A percentile compares a stretch with the other conserved stretches of the same genome.
Evolutionary conservation across 2,113 vertebrate genomes (phyloP).

Genomic region (Pelmatolapia mariae): DNA sequence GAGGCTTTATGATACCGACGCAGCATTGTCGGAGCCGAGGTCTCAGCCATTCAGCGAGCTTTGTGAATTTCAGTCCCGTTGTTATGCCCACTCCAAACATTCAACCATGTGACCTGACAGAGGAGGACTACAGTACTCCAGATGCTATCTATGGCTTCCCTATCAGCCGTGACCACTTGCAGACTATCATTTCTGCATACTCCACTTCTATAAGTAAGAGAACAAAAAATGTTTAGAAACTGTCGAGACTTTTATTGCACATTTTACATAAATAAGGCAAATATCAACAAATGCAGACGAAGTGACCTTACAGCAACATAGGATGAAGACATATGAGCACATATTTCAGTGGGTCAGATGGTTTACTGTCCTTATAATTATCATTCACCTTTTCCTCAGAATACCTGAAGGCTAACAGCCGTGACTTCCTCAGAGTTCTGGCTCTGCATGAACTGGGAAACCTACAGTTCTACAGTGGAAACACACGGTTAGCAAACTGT

Average conservation of each 20-base stretch:
- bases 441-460: slow-evolving; percentile 87
- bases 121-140: slow-evolving; percentile 73
- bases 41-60: slow-evolving; percentile 8
- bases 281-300: neutral
- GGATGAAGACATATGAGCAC: neutral
- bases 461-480: slow-evolving; percentile 80
- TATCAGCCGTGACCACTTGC: slow-evolving; percentile 69
- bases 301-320: neutral
- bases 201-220: slow-evolving; percentile 82
- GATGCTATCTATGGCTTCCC: slow-evolving; percentile 72
- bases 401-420: slow-evolving; percentile 74
- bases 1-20: slow-evolving; percentile 19
- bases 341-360: neutral
- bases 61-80: slow-evolving; percentile 70
- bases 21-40: neutral
- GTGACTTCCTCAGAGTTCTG: slow-evolving; percentile 79
- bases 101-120: slow-evolving; percentile 71
- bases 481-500: slow-evolving; percentile 72
- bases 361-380: neutral
- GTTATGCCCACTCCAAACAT: slow-evolving; percentile 47
- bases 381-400: slow-evolving; percentile 66
- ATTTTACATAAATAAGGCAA: neutral
- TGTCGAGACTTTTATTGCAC: neutral
- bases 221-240: neutral
- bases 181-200: slow-evolving; percentile 78